These are phyloP conservation scores for Acromyrmex heyeri DNA, from an alignment of 1,140 invertebrate species.

Conservation along the genomic window DNA sequence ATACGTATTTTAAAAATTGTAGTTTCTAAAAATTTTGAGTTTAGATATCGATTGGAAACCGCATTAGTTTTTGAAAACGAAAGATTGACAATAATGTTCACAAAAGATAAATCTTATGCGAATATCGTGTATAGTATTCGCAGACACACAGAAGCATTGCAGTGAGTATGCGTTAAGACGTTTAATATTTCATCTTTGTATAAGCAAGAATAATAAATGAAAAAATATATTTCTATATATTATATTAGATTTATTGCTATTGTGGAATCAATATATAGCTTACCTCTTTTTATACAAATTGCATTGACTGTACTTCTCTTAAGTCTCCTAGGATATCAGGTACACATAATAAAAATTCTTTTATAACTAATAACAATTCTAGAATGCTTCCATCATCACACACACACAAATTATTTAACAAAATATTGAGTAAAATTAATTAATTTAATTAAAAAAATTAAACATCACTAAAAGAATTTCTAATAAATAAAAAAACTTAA, in stretches of 20 bases:
- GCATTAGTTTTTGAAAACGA: neutral
- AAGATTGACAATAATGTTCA: neutral
- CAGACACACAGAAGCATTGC: conserved; percentile 16
- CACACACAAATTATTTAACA: neutral
- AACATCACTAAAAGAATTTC: too few relatives aligned
- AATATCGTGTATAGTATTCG: conserved; percentile 31
- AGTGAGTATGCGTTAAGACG: neutral
- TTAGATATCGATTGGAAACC: conserved; percentile 37
- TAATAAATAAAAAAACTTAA: too few relatives aligned
- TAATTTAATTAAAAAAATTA: neutral
- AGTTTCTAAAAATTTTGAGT: neutral
- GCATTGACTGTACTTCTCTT: neutral
- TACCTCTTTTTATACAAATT: conserved; percentile 24
- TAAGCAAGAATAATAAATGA: neutral
- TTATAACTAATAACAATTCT: neutral
- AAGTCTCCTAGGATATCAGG: conserved; percentile 41
- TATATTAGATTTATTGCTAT: conserved; percentile 21
- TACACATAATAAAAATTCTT: neutral
- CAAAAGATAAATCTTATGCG: neutral
- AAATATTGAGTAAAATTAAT: neutral
- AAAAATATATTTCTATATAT: neutral
- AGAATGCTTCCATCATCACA: neutral
- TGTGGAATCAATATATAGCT: conserved; percentile 5
- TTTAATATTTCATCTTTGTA: neutral
- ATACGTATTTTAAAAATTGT: neutral